Evolutionary conservation across 2,888 invertebrate species (phyloP).

Genomic region (Apocheima hispidaria): DNA sequence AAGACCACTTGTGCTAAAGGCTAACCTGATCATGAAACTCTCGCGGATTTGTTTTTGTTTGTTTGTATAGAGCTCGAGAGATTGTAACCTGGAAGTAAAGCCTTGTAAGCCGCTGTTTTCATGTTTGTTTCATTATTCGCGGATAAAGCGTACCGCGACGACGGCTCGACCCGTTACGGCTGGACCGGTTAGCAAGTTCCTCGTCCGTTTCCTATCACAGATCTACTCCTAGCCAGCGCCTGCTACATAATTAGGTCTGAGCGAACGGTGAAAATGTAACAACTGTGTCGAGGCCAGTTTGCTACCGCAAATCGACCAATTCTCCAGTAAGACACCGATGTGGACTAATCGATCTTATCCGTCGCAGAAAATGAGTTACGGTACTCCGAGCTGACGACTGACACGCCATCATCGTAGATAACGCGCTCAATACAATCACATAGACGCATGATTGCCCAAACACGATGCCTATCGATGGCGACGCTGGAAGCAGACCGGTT

Average conservation of each 20-base stretch:
- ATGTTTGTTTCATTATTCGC: slow-evolving; percentile 38
- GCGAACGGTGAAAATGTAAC: slow-evolving; percentile 66
- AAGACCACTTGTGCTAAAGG: slow-evolving; percentile 15
- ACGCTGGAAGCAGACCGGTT: slow-evolving; percentile 26
- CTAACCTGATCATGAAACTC: background rate
- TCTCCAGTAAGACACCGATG: slow-evolving; percentile 47
- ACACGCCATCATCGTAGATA: slow-evolving; percentile 42
- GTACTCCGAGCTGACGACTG: slow-evolving; percentile 45
- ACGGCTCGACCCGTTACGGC: slow-evolving; percentile 48
- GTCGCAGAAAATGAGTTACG: slow-evolving; percentile 46
- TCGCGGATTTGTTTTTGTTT: slow-evolving; percentile 14
- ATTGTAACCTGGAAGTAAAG: slow-evolving; percentile 16
- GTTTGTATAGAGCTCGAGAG: slow-evolving; percentile 5
- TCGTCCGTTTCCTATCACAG: slow-evolving; percentile 66
- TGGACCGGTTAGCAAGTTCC: slow-evolving; percentile 65
- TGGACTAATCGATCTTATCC: slow-evolving; percentile 61
- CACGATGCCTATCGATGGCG: slow-evolving; percentile 15
- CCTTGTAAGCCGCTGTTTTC: slow-evolving; percentile 26
- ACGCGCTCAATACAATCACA: slow-evolving; percentile 41
- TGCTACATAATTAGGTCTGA: slow-evolving; percentile 65
- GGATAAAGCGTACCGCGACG: slow-evolving; percentile 41
- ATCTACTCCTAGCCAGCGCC: slow-evolving; percentile 56
- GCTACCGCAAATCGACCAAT: slow-evolving; percentile 47
- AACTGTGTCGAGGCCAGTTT: slow-evolving; percentile 74
- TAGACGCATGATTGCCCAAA: slow-evolving; percentile 31